Percentiles rank a stretch among this genome's conserved stretches.
phyloP scores from a whole-genome alignment of 2,797 vertebrate species.

The Crocidura indochinensis region DNA sequence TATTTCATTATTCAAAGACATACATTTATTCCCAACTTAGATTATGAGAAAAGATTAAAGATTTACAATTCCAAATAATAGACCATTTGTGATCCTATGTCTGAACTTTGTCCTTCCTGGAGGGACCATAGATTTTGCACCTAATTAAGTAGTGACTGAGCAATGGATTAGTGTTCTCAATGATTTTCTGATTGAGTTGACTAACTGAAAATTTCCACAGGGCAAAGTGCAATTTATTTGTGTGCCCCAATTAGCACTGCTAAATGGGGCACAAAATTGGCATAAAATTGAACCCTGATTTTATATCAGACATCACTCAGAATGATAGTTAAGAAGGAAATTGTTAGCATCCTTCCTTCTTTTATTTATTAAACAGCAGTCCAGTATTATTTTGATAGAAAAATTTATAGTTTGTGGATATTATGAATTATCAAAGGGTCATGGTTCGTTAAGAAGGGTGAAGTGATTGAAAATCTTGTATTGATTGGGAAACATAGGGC shows the following conservation, averaged over 20 bases:
- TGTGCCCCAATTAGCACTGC: slow-evolving; percentile 93
- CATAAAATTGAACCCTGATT: slow-evolving; percentile 84
- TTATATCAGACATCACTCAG: slow-evolving; percentile 77
- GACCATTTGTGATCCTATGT: slow-evolving; percentile 77
- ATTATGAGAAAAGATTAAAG: slow-evolving; percentile 61
- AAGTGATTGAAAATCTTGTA: not conserved
- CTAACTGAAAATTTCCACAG: slow-evolving; percentile 92
- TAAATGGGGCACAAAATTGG: slow-evolving; percentile 93
- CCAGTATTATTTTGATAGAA: slow-evolving; percentile 51
- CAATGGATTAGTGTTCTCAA: slow-evolving; percentile 85
- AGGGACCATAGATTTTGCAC: slow-evolving; percentile 90
- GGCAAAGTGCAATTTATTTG: slow-evolving; percentile 90
- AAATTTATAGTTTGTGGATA: slow-evolving; percentile 21
- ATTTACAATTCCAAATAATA: slow-evolving; percentile 59
- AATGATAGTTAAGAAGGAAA: slow-evolving; percentile 49
- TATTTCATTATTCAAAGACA: not conserved
- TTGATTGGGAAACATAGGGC: not conserved
- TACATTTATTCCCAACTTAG: slow-evolving; percentile 30
- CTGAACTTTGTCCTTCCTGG: slow-evolving; percentile 89
- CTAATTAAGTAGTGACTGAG: slow-evolving; percentile 90
- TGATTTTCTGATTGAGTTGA: slow-evolving; percentile 91
- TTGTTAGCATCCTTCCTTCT: slow-evolving; percentile 27
- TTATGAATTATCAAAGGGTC: not conserved
- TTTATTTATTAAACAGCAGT: not conserved
- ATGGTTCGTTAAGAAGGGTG: not conserved